Conservation (phyloP, 2,113 vertebrate genomes). For the Pogona vitticeps region DNA sequence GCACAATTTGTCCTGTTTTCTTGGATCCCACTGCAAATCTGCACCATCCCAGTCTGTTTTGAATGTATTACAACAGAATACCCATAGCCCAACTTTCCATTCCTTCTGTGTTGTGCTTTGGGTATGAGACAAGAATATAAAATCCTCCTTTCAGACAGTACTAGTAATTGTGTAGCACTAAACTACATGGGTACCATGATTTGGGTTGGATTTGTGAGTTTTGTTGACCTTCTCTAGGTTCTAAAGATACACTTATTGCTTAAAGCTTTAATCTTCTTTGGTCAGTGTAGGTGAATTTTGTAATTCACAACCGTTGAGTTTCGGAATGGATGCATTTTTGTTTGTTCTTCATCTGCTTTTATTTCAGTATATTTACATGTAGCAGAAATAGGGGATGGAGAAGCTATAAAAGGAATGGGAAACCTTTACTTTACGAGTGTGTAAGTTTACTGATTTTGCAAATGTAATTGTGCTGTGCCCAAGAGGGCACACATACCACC, state of each 20-base stretch:
- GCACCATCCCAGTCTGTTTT: neutral
- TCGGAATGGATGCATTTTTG: neutral
- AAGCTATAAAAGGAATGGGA: neutral
- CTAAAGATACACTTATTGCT: neutral
- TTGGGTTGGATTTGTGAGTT: neutral
- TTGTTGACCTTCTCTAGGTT: neutral
- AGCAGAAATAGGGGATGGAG: neutral
- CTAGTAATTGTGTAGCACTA: neutral
- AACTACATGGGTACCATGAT: neutral
- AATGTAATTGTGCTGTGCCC: neutral
- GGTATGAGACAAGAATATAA: neutral
- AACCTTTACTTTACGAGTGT: neutral
- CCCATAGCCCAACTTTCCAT: neutral
- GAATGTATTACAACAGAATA: neutral
- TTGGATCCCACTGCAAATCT: neutral
- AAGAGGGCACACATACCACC: neutral
- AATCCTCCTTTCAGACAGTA: neutral
- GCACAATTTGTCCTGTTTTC: neutral
- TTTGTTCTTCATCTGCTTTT: neutral
- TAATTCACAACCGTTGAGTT: neutral
- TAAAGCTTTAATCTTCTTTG: too few relatives aligned
- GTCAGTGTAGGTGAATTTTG: too few relatives aligned
- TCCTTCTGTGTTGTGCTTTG: neutral
- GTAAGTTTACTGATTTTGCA: neutral
- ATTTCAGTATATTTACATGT: neutral